Evolutionary conservation across 2,888 invertebrate species (phyloP).

Genomic region (Campopleginae sp.): DNA sequence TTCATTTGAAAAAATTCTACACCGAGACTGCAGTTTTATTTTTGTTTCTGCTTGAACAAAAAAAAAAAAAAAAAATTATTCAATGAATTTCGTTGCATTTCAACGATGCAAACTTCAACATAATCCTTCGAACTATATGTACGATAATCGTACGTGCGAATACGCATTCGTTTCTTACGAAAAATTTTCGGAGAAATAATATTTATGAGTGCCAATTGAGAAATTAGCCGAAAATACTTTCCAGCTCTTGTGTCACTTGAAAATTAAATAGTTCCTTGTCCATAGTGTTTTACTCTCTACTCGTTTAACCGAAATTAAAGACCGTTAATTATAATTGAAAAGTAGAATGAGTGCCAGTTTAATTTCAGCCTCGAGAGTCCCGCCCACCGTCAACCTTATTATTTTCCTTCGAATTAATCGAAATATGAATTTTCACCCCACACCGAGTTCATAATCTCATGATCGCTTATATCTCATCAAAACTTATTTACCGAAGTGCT

Average conservation of each 20-base stretch:
- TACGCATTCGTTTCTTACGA: background rate
- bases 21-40: too few species aligned
- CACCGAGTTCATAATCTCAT: background rate
- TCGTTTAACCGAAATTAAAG: background rate
- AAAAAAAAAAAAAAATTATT: too few species aligned
- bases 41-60: too few species aligned
- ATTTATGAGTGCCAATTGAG: background rate
- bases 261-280: background rate
- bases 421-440: background rate
- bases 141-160: background rate
- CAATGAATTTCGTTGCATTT: too few species aligned
- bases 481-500: too few species aligned
- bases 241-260: background rate
- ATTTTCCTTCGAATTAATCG: background rate
- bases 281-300: background rate
- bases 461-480: background rate
- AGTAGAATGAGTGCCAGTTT: background rate
- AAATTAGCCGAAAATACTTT: background rate
- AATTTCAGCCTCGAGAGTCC: background rate
- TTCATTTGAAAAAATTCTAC: too few species aligned
- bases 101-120: too few species aligned
- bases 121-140: too few species aligned
- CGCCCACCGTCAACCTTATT: background rate
- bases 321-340: background rate
- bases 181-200: background rate